Conservation (phyloP, 2,113 vertebrate species). For the Misgurnus anguillicaudatus region DNA sequence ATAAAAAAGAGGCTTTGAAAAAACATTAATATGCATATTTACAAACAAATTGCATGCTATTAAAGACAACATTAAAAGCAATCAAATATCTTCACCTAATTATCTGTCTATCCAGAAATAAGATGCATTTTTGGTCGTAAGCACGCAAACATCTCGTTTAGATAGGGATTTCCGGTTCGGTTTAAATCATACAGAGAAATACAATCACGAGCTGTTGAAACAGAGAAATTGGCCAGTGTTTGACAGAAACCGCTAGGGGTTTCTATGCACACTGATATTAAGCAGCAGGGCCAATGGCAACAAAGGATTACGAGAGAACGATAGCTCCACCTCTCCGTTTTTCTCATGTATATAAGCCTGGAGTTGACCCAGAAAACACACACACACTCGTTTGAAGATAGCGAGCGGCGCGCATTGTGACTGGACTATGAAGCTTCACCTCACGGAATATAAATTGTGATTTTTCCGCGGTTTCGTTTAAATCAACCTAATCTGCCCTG, state of each 20-base stretch:
- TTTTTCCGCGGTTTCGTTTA: slow-evolving; percentile 55
- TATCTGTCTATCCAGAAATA: too few relatives aligned
- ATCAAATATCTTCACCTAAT: too few relatives aligned
- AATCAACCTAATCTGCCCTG: slow-evolving; percentile 49
- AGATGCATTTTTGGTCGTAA: too few relatives aligned
- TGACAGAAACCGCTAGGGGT: slow-evolving; percentile 64
- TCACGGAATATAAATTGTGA: slow-evolving; percentile 71
- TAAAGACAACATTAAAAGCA: too few relatives aligned
- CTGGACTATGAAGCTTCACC: slow-evolving; percentile 74
- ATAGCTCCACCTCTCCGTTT: slow-evolving; percentile 70
- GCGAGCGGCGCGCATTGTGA: slow-evolving; percentile 72
- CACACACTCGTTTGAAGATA: slow-evolving; percentile 73
- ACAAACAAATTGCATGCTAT: too few relatives aligned
- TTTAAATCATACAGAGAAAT: slow-evolving; percentile 7
- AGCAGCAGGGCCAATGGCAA: slow-evolving; percentile 76
- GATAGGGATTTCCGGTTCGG: slow-evolving; percentile 2
- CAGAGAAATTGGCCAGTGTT: slow-evolving; percentile 64
- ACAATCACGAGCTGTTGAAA: slow-evolving; percentile 15
- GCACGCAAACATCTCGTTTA: background rate
- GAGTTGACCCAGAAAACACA: slow-evolving; percentile 78
- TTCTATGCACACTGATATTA: slow-evolving; percentile 74
- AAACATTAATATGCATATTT: too few relatives aligned
- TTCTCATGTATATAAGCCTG: slow-evolving; percentile 79
- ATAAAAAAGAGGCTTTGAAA: too few relatives aligned
- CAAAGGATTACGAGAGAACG: slow-evolving; percentile 62